Conservation (phyloP, 2,113 vertebrate species). For the Gulo gulo region DNA sequence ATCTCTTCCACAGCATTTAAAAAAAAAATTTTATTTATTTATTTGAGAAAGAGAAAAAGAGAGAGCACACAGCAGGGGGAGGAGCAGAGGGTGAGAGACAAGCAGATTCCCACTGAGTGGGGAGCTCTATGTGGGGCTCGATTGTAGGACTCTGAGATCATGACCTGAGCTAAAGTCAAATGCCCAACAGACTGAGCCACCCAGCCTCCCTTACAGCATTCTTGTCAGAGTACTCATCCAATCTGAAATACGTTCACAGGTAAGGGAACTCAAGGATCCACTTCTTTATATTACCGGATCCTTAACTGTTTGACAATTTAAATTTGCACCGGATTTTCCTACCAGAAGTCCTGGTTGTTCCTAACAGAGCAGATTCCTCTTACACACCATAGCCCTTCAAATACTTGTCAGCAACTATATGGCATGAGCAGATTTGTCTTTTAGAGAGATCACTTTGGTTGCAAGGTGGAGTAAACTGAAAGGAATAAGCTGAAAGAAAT, state of each 20-base stretch:
- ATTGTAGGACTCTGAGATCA: not conserved
- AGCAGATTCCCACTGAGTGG: not conserved
- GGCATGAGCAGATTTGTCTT: not conserved
- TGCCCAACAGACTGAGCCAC: not conserved
- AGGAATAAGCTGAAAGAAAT: not conserved
- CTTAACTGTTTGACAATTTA: not conserved
- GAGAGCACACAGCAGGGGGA: not conserved
- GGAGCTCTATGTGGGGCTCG: not conserved
- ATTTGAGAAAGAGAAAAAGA: not conserved
- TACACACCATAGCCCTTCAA: not conserved
- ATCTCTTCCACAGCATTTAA: not conserved
- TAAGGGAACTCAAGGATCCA: not conserved
- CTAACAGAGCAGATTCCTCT: not conserved
- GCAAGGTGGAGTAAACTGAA: not conserved
- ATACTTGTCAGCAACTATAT: not conserved
- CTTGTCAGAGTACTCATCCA: not conserved
- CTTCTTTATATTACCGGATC: not conserved
- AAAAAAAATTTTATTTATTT: not conserved
- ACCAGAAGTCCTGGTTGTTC: not conserved
- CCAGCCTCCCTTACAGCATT: not conserved
- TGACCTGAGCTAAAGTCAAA: not conserved
- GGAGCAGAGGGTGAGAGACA: not conserved
- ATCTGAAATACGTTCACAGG: conserved; percentile 15
- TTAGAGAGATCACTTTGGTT: conserved; percentile 5
- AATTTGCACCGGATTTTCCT: conserved; percentile 33